These are phyloP conservation scores for Perca schrenkii DNA, from an alignment of 2,113 vertebrate species.

Conservation along the genomic window DNA sequence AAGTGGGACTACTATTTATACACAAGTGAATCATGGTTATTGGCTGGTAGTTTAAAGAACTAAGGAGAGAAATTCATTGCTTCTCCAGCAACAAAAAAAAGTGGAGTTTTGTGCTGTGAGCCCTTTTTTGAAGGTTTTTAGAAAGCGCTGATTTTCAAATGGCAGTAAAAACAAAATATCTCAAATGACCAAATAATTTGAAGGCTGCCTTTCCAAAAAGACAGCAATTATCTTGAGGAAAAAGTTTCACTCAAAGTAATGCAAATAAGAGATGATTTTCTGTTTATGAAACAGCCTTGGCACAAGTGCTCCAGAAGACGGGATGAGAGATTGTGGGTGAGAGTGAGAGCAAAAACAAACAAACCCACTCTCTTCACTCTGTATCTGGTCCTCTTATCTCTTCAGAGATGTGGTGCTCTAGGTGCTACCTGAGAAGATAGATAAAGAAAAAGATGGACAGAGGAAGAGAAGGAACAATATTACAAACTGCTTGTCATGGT, in stretches of 20 bases:
- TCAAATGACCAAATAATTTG: conserved; percentile 5
- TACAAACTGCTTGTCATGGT: conserved; percentile 1
- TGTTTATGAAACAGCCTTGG: conserved; percentile 78
- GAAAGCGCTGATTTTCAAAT: neutral
- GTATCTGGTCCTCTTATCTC: conserved; percentile 48
- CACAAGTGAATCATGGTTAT: conserved; percentile 68
- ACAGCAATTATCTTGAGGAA: neutral
- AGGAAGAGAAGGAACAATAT: conserved; percentile 1
- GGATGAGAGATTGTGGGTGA: conserved; percentile 59
- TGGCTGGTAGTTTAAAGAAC: conserved; percentile 20
- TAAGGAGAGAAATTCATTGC: conserved; percentile 62
- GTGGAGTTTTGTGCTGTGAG: neutral
- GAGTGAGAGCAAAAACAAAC: conserved; percentile 51
- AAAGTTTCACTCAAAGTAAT: conserved; percentile 35
- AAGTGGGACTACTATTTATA: conserved; percentile 79
- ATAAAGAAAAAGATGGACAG: conserved; percentile 3
- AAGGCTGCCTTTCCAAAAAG: neutral
- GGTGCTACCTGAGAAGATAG: conserved; percentile 62
- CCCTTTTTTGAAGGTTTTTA: conserved; percentile 1
- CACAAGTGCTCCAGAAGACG: conserved; percentile 74
- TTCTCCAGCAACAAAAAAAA: conserved; percentile 4
- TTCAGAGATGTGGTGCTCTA: conserved; percentile 37
- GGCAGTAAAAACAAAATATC: neutral
- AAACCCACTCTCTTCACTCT: conserved; percentile 30
- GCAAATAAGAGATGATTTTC: conserved; percentile 41